Evolutionary conservation across 1,140 invertebrate genomes (phyloP).

Genomic region (Pissodes strobi): DNA sequence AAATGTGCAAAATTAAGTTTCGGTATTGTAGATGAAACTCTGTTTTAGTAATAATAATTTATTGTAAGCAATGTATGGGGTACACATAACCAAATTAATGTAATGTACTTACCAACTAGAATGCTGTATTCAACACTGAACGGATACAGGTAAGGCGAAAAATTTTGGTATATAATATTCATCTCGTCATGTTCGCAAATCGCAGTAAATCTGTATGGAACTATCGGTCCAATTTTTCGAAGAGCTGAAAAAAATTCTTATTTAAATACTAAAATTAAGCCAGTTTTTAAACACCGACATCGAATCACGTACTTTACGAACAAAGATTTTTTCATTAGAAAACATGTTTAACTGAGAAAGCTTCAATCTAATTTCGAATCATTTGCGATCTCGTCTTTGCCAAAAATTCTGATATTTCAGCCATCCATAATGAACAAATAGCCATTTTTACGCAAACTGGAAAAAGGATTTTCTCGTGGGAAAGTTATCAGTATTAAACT

Average conservation of each 20-base stretch:
- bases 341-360: background rate
- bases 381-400: too few relatives aligned
- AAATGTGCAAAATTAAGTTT: too few relatives aligned
- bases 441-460: too few relatives aligned
- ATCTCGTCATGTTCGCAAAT: constrained; percentile 53
- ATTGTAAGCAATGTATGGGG: too few relatives aligned
- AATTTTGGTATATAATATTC: constrained; percentile 61
- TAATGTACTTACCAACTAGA: constrained; percentile 62
- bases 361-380: background rate
- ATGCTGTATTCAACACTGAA: constrained; percentile 78
- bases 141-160: constrained; percentile 73
- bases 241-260: constrained; percentile 8
- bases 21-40: too few relatives aligned
- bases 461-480: too few relatives aligned
- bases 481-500: too few relatives aligned
- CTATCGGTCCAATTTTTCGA: constrained; percentile 5
- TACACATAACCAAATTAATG: background rate
- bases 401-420: too few relatives aligned
- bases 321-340: too few relatives aligned
- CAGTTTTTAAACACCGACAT: background rate
- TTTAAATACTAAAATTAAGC: background rate
- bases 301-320: background rate
- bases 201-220: constrained; percentile 39
- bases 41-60: too few relatives aligned
- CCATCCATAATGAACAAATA: too few relatives aligned